These are phyloP conservation scores for Drosophila heteroneura DNA, from an alignment of 2,888 invertebrate genomes.

Conservation along the genomic window DNA sequence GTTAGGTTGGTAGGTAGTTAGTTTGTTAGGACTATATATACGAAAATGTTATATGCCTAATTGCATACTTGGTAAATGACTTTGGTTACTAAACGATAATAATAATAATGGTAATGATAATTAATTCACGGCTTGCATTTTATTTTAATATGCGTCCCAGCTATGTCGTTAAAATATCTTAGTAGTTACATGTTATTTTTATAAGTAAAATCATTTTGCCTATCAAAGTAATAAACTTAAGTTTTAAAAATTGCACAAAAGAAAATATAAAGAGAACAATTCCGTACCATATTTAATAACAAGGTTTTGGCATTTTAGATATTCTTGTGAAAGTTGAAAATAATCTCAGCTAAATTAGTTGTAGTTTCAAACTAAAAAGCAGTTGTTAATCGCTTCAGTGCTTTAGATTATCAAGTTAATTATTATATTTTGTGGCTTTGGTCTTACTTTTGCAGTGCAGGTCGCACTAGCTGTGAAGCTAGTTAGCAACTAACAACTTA, in stretches of 20 bases:
- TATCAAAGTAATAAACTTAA: background rate
- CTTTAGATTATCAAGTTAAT: constrained; percentile 48
- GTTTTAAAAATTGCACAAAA: background rate
- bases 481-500: constrained; percentile 64
- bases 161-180: too few relatives aligned
- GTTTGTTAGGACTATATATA: background rate
- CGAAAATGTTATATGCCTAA: background rate
- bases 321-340: background rate
- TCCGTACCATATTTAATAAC: background rate
- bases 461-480: constrained; percentile 34
- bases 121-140: background rate
- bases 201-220: background rate
- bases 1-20: too few relatives aligned
- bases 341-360: background rate
- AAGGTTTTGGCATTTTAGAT: background rate
- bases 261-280: background rate
- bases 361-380: constrained; percentile 17
- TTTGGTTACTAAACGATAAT: background rate
- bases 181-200: background rate
- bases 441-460: constrained; percentile 32
- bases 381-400: constrained; percentile 37
- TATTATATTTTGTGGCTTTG: constrained; percentile 42
- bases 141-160: background rate
- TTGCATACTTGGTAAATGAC: background rate
- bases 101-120: background rate